These are phyloP conservation scores for Mareca strepera DNA, from an alignment of 2,797 vertebrate genomes.

Conservation along the genomic window DNA sequence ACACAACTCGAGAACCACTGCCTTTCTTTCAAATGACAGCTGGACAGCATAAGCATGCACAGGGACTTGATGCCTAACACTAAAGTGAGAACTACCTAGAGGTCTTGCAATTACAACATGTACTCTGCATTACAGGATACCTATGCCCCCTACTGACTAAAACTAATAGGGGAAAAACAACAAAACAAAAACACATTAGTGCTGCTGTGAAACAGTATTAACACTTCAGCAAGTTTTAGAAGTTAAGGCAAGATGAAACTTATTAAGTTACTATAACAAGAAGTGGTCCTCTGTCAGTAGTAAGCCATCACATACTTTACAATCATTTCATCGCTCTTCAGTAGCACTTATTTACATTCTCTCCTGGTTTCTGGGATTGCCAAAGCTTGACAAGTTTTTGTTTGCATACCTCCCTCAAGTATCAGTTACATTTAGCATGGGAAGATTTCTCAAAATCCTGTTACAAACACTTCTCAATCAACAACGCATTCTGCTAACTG, in stretches of 20 bases:
- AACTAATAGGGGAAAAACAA: neutral
- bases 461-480: neutral
- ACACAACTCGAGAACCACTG: rapidly evolving
- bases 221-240: neutral
- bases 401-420: neutral
- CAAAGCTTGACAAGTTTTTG: neutral
- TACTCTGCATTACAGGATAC: neutral
- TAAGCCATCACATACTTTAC: neutral
- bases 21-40: neutral
- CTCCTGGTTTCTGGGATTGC: neutral
- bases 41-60: neutral
- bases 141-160: slow-evolving; percentile 73
- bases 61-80: rapidly evolving
- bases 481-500: neutral
- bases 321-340: neutral
- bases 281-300: neutral
- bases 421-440: neutral
- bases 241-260: neutral
- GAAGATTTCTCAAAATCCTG: neutral
- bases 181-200: neutral
- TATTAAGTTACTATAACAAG: neutral
- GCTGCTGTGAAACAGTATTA: neutral
- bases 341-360: neutral
- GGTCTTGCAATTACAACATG: rapidly evolving
- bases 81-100: neutral